Conservation (phyloP, 2,888 invertebrate genomes). For the Temnothorax ravouxi region DNA sequence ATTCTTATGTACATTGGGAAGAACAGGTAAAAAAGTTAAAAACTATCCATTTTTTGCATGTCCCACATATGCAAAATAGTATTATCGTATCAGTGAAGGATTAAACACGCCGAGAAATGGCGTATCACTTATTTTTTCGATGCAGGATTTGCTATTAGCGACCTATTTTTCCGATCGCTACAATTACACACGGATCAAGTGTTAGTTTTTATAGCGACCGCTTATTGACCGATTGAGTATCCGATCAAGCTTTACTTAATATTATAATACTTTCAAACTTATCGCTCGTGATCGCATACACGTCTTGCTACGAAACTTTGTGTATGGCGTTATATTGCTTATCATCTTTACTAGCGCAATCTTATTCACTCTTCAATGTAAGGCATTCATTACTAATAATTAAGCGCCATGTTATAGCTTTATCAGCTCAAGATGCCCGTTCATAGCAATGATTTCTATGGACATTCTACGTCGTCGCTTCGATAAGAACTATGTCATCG, state of each 20-base stretch:
- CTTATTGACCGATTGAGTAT: slow-evolving; percentile 5
- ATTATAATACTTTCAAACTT: neutral
- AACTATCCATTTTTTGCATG: neutral
- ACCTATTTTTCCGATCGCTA: slow-evolving; percentile 34
- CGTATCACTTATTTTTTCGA: slow-evolving; percentile 9
- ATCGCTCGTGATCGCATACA: neutral
- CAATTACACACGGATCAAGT: slow-evolving; percentile 7
- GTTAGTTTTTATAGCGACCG: neutral
- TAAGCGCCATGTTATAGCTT: slow-evolving; percentile 17
- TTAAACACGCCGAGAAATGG: neutral
- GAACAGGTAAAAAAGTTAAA: neutral
- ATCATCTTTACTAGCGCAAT: slow-evolving; percentile 6
- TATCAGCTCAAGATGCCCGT: neutral
- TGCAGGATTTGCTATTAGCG: neutral
- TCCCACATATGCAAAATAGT: neutral
- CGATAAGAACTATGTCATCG: slow-evolving; percentile 42
- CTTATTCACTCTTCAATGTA: slow-evolving; percentile 10
- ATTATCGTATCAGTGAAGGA: neutral
- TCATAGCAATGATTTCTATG: slow-evolving; percentile 8
- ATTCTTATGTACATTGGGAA: neutral
- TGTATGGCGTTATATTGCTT: neutral
- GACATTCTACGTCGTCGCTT: slow-evolving; percentile 22
- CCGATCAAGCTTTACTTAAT: slow-evolving; percentile 17
- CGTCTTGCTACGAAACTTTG: neutral
- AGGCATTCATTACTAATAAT: slow-evolving; percentile 37